These are phyloP conservation scores for Drosophila anomalipes DNA, from an alignment of 2,888 invertebrate species.

Conservation along the genomic window DNA sequence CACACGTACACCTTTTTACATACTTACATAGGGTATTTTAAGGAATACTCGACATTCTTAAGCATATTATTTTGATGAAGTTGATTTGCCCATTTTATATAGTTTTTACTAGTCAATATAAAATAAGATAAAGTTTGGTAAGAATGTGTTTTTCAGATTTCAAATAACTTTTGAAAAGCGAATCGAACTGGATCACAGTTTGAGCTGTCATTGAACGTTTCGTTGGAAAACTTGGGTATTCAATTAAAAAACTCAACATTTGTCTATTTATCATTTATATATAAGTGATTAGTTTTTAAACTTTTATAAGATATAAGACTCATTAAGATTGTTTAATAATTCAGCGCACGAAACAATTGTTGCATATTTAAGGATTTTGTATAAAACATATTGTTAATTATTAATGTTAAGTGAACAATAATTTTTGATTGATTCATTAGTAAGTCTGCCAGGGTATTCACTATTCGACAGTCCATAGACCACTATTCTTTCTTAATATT, in stretches of 20 bases:
- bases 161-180: not conserved
- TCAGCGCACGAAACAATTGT: not conserved
- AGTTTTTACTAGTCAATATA: not conserved
- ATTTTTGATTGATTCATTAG: not conserved
- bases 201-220: not conserved
- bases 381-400: not conserved
- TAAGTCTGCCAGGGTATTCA: slow-evolving; percentile 1
- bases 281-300: too few species aligned
- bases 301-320: not conserved
- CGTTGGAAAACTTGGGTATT: not conserved
- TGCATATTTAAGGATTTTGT: not conserved
- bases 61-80: not conserved
- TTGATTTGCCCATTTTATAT: not conserved
- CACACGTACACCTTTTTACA: slow-evolving; percentile 46
- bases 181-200: not conserved
- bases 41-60: not conserved
- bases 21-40: slow-evolving; percentile 8
- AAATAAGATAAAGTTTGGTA: not conserved
- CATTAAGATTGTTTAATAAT: not conserved
- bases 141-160: not conserved
- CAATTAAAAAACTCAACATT: not conserved
- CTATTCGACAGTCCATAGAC: not conserved
- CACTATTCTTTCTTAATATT: not conserved
- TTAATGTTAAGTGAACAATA: not conserved
- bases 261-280: not conserved